Percentiles rank a stretch among this genome's conserved stretches.
phyloP scores from a whole-genome alignment of 2,113 vertebrate genomes.

The Felis chaus region DNA sequence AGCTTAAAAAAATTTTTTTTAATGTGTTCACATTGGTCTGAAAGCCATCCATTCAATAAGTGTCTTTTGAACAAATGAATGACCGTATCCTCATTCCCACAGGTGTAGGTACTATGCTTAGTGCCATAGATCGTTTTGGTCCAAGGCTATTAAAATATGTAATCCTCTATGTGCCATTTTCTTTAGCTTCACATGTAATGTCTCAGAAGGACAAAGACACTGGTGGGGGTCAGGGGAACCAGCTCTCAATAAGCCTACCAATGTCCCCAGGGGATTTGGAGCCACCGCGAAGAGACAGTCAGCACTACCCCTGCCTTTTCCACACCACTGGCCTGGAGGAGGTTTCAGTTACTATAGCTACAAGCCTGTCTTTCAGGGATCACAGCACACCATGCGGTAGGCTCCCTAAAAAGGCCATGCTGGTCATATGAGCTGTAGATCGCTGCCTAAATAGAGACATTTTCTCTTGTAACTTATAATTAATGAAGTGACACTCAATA shows the following conservation, averaged over 20 bases:
- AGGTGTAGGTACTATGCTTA: not conserved
- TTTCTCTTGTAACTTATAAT: slow-evolving; percentile 41
- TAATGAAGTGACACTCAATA: slow-evolving; percentile 1
- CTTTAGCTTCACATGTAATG: not conserved
- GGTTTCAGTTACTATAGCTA: slow-evolving; percentile 58
- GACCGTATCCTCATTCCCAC: not conserved
- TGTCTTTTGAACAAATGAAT: not conserved
- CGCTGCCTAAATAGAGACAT: slow-evolving; percentile 5
- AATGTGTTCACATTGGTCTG: not conserved
- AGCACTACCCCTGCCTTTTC: not conserved
- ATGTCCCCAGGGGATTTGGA: not conserved
- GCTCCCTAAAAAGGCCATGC: slow-evolving; percentile 32
- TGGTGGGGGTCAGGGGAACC: not conserved
- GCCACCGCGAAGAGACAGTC: not conserved
- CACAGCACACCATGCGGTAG: not conserved
- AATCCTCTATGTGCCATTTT: not conserved
- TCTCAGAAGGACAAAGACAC: not conserved
- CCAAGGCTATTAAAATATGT: not conserved
- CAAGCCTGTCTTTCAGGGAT: not conserved
- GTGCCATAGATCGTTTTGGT: not conserved
- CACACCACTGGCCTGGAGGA: not conserved
- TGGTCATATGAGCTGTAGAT: not conserved
- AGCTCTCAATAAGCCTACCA: not conserved
- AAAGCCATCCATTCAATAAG: not conserved
- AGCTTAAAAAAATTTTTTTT: not conserved